Percentiles rank a stretch among this genome's conserved stretches.
These are phyloP conservation scores for Alosa sapidissima DNA, from an alignment of 2,797 vertebrate species.

Conservation along the genomic window DNA sequence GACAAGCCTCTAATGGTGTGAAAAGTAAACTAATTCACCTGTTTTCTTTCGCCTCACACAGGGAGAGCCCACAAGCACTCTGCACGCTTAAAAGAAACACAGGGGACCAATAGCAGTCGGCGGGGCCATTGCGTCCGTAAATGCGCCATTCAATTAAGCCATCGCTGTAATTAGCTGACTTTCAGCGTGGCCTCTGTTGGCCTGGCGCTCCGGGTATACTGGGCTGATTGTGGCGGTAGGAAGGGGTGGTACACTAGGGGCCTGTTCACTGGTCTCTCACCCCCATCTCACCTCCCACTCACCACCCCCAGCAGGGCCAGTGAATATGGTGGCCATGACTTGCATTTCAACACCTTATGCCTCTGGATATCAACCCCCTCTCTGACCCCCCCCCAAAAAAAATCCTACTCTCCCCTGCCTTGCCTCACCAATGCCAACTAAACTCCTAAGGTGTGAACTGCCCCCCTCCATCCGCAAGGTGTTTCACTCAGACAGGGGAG, in stretches of 20 bases:
- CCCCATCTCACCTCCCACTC: background rate
- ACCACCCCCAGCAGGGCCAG: background rate
- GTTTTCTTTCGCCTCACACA: background rate
- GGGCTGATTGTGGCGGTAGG: constrained; percentile 24
- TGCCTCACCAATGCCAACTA: background rate
- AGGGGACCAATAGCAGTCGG: background rate
- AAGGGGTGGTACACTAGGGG: constrained; percentile 28
- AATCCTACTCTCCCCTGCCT: background rate
- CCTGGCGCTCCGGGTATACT: background rate
- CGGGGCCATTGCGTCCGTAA: background rate
- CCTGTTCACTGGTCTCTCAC: constrained; percentile 32
- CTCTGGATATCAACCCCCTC: constrained; percentile 5
- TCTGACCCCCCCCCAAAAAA: background rate
- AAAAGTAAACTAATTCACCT: constrained; percentile 23
- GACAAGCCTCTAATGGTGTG: background rate
- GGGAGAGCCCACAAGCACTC: background rate
- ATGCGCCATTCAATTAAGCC: constrained; percentile 26
- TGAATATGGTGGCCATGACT: constrained; percentile 13
- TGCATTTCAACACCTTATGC: constrained; percentile 52
- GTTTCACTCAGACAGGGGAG: background rate
- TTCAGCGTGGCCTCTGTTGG: background rate
- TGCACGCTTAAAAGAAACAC: background rate
- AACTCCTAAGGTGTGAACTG: background rate
- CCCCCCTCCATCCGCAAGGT: background rate
- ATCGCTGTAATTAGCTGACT: constrained; percentile 29